Evolutionary conservation across 2,797 vertebrate genomes (phyloP).

Genomic region (Anisognathus igniventris): DNA sequence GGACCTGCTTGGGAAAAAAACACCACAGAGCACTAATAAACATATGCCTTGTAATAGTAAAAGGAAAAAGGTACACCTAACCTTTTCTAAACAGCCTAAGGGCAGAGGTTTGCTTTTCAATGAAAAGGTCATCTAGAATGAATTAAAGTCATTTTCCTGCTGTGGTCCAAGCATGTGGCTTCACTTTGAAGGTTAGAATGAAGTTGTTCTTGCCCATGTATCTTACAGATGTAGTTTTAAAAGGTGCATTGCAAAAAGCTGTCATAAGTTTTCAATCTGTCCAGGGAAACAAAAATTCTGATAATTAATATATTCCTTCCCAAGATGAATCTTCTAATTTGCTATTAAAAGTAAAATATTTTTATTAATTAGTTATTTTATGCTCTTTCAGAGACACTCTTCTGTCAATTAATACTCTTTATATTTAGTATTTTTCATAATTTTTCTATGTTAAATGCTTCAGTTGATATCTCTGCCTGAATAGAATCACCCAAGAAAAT

Average conservation of each 20-base stretch:
- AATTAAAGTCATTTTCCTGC: conserved; percentile 68
- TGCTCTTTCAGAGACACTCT: not conserved
- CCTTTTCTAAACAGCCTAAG: conserved; percentile 56
- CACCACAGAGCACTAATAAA: conserved; percentile 4
- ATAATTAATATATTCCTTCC: not conserved
- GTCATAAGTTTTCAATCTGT: not conserved
- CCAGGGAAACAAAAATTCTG: not conserved
- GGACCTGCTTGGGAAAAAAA: not conserved
- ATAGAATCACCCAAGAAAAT: not conserved
- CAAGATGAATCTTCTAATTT: not conserved
- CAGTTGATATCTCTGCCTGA: not conserved
- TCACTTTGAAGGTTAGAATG: conserved; percentile 58
- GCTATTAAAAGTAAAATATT: not conserved
- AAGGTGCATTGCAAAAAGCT: not conserved
- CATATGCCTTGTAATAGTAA: conserved; percentile 3
- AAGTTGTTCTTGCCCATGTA: conserved; percentile 36
- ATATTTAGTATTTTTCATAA: not conserved
- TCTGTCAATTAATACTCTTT: not conserved
- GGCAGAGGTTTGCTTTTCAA: conserved; percentile 65
- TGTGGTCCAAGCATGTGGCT: conserved; percentile 49
- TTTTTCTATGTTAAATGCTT: not conserved
- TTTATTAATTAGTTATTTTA: not conserved
- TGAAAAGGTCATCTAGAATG: conserved; percentile 68
- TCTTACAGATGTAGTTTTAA: conserved; percentile 14
- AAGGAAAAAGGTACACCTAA: conserved; percentile 58